phyloP scores from a whole-genome alignment of 1,140 invertebrate genomes.

The Triops cancriformis region DNA sequence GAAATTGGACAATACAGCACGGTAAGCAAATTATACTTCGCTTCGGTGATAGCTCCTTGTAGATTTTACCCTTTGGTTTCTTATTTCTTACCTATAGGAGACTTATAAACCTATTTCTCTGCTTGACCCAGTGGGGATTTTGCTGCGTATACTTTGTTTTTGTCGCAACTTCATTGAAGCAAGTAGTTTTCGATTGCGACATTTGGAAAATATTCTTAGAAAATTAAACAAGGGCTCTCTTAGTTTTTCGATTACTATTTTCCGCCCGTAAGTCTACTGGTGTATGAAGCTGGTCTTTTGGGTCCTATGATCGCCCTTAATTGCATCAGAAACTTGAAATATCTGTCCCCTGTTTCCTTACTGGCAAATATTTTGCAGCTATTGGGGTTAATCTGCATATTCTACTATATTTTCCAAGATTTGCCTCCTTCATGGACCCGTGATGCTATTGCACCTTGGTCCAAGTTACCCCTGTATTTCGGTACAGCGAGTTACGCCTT shows the following conservation, averaged over 20 bases:
- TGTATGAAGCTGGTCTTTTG: constrained; percentile 64
- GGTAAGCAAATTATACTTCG: constrained; percentile 48
- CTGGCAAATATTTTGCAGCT: constrained; percentile 58
- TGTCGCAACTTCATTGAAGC: constrained; percentile 73
- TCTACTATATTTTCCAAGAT: constrained; percentile 69
- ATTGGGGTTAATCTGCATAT: constrained; percentile 60
- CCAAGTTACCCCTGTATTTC: constrained; percentile 60
- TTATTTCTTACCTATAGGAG: constrained; percentile 46
- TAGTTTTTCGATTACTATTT: constrained; percentile 63
- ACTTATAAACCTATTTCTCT: constrained; percentile 67
- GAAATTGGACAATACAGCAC: constrained; percentile 53
- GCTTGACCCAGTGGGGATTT: constrained; percentile 88
- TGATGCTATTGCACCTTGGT: constrained; percentile 52
- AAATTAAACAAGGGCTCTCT: constrained; percentile 27
- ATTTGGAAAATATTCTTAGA: not conserved
- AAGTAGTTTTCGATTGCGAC: constrained; percentile 44
- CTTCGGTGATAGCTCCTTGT: too few relatives aligned
- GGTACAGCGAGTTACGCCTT: constrained; percentile 55
- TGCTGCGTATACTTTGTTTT: constrained; percentile 96
- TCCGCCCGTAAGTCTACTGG: constrained; percentile 44
- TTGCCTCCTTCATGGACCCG: constrained; percentile 53
- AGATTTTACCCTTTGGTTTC: too few relatives aligned
- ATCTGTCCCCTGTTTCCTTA: constrained; percentile 68
- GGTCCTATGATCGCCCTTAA: constrained; percentile 61
- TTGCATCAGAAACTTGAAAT: constrained; percentile 70